Conservation (phyloP, 2,888 invertebrate genomes). For the Gymnocheta viridis region DNA sequence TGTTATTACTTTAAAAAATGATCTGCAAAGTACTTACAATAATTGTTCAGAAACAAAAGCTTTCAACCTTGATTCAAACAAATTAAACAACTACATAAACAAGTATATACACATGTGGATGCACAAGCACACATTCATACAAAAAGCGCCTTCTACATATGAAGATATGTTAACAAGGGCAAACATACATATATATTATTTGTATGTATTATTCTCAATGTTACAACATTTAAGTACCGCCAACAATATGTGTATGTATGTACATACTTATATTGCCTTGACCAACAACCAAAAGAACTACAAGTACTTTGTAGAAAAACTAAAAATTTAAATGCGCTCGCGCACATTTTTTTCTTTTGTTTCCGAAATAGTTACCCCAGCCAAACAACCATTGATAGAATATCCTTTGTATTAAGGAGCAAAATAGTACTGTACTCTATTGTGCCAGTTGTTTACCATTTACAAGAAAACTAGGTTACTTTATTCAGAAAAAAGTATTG, state of each 20-base stretch:
- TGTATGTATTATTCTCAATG: conserved; percentile 54
- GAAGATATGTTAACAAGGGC: neutral
- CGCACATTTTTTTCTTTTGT: conserved; percentile 45
- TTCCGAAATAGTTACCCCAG: neutral
- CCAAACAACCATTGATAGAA: conserved; percentile 4
- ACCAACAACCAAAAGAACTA: conserved; percentile 53
- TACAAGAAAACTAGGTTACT: conserved; percentile 62
- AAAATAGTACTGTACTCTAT: conserved; percentile 49
- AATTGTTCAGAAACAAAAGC: conserved; percentile 20
- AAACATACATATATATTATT: neutral
- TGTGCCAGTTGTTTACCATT: conserved; percentile 52
- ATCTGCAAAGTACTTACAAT: neutral
- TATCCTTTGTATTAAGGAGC: conserved; percentile 12
- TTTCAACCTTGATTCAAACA: conserved; percentile 44
- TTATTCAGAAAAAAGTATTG: conserved; percentile 18
- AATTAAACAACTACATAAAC: conserved; percentile 9
- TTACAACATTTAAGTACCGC: conserved; percentile 44
- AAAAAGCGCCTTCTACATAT: neutral
- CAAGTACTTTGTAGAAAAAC: neutral
- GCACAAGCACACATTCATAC: neutral
- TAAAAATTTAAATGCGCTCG: conserved; percentile 53
- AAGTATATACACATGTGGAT: neutral
- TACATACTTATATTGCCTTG: conserved; percentile 70
- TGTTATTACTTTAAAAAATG: neutral
- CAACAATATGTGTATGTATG: conserved; percentile 48